Percentiles rank a stretch among this genome's conserved stretches.
These are phyloP conservation scores for Pseudocheirus occidentalis DNA, from an alignment of 2,797 vertebrate species.

Conservation along the genomic window DNA sequence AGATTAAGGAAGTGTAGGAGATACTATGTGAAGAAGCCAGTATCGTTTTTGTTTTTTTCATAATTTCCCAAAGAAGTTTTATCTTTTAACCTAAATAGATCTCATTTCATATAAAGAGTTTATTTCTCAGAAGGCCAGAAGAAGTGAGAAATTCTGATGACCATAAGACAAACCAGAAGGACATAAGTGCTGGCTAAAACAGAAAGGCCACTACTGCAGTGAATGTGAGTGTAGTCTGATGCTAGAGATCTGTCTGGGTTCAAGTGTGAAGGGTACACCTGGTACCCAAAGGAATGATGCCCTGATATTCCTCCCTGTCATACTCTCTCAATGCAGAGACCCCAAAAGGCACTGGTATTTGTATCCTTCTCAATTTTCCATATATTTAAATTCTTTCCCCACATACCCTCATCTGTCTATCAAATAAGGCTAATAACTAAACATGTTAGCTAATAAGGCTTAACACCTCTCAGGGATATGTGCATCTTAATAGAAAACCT, in stretches of 20 bases:
- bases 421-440: not conserved
- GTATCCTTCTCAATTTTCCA: not conserved
- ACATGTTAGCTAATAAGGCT: not conserved
- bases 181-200: not conserved
- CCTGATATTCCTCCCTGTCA: not conserved
- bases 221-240: not conserved
- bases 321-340: not conserved
- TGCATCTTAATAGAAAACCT: not conserved
- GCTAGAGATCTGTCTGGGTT: not conserved
- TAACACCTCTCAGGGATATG: not conserved
- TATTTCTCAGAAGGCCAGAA: not conserved
- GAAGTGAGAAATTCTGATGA: not conserved
- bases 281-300: not conserved
- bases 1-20: not conserved
- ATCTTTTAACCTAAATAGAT: not conserved
- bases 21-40: not conserved
- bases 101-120: not conserved
- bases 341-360: not conserved
- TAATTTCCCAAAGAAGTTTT: not conserved
- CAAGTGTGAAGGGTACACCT: not conserved
- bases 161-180: not conserved
- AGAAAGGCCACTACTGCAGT: not conserved
- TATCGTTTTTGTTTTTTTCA: not conserved
- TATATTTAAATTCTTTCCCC: not conserved
- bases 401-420: not conserved